Evolutionary conservation across 2,797 vertebrate species (phyloP).

Genomic region (Danio aesculapii): DNA sequence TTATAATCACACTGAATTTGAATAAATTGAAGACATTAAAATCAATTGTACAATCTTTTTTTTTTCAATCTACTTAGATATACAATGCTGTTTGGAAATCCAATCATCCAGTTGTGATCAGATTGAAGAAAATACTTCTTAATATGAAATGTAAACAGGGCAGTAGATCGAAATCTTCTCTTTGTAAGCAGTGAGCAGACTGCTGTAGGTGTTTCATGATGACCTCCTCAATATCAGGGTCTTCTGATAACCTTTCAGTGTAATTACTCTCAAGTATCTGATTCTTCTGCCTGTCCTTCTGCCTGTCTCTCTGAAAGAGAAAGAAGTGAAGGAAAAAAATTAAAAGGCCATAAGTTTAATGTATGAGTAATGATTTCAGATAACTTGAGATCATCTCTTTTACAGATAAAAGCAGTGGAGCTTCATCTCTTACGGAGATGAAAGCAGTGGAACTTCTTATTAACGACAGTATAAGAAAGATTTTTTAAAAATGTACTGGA

Average conservation of each 20-base stretch:
- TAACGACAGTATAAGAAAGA: neutral
- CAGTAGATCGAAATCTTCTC: neutral
- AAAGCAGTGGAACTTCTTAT: conserved; percentile 60
- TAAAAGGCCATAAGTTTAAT: conserved; percentile 67
- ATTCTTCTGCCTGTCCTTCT: neutral
- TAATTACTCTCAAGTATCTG: conserved; percentile 17
- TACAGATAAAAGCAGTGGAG: conserved; percentile 69
- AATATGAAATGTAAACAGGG: too few relatives aligned
- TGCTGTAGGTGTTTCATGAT: conserved; percentile 9
- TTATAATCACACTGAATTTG: too few relatives aligned
- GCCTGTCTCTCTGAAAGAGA: conserved; percentile 55
- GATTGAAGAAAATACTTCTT: too few relatives aligned
- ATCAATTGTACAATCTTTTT: too few relatives aligned
- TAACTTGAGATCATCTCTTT: conserved; percentile 72
- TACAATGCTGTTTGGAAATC: too few relatives aligned
- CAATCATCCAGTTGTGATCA: too few relatives aligned
- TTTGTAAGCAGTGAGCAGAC: neutral
- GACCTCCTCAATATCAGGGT: conserved; percentile 23
- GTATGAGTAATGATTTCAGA: conserved; percentile 75
- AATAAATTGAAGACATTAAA: too few relatives aligned
- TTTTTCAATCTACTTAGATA: too few relatives aligned
- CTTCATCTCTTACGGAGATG: conserved; percentile 74
- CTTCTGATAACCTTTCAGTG: conserved; percentile 25
- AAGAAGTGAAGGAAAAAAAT: conserved; percentile 59
- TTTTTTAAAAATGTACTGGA: neutral